Evolutionary conservation across 2,888 invertebrate species (phyloP), one percentile per base, ranked within the genome.

Genomic region (Elysia crispata): DNA sequence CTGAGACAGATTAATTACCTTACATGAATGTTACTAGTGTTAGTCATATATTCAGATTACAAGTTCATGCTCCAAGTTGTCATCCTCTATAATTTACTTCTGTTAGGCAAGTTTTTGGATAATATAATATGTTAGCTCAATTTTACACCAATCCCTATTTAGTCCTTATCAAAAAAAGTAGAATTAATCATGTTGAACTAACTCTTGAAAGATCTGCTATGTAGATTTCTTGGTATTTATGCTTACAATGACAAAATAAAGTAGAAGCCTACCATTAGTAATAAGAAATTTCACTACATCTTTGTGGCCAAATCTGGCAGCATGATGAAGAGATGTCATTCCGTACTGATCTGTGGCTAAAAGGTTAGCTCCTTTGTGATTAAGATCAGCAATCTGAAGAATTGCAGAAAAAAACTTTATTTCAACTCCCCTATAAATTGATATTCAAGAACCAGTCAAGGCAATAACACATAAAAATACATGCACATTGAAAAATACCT

Each of bases 261-360:
- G 15, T 60, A 60, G n/a, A 60, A 60, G 79, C 85, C 77, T 83
- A 89, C 92, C 92, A 92, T 95, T 95, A 78, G 96, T 95, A 83
- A 98, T 95, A 85, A 98, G 94, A 92, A 96, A 98, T 92, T 96
- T 95, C 81, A 98, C 95, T 86, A 98, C 95, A 90, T 97, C 96
- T 91, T 96, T 96, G 93, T 97, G 95, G 72, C 97, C 97, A 91
- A 96, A 95, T 83, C 96, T 94, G 78, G 97, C 95, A 54, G 97
- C 97, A 87, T 97, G 94, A 93, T 98, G 98, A 85, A 98, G 94
- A 76, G 97, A 96, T 50, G 97, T 97, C 93, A 97, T 97, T 23
- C 98, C 98, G 77, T 90, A 90, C 82, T 89, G 89, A 82, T 91
- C 91, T 25, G 89, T 88, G 15, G 87, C 86, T 75, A 89, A 76